These are phyloP conservation scores for Drosophila siamana DNA, from an alignment of 2,888 invertebrate genomes.

Conservation along the genomic window DNA sequence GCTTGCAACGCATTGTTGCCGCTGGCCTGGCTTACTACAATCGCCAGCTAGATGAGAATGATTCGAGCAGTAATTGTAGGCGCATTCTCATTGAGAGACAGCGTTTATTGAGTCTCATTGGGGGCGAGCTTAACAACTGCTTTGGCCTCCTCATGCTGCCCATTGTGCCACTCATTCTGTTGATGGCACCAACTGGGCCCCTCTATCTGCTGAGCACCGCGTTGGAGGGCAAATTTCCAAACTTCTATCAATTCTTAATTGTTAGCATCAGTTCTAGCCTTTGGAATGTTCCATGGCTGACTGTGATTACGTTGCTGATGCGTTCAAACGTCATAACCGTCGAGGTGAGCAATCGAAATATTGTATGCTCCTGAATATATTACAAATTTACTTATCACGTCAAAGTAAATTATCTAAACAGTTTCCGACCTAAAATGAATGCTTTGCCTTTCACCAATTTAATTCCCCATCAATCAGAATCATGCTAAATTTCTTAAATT, in stretches of 20 bases:
- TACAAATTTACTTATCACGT: too few relatives aligned
- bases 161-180: constrained; percentile 54
- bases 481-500: neutral
- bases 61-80: neutral
- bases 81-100: constrained; percentile 7
- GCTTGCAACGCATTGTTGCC: constrained; percentile 55
- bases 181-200: constrained; percentile 57
- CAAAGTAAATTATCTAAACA: too few relatives aligned
- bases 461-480: neutral
- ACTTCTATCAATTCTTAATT: neutral
- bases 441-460: neutral
- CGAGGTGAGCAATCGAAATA: constrained; percentile 73
- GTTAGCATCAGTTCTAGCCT: constrained; percentile 13
- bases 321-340: constrained; percentile 48
- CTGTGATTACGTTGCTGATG: constrained; percentile 51
- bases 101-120: neutral
- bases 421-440: neutral
- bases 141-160: constrained; percentile 61
- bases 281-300: constrained; percentile 63
- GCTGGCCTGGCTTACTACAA: constrained; percentile 44
- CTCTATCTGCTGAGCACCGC: constrained; percentile 63
- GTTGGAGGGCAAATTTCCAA: constrained; percentile 19
- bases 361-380: too few relatives aligned
- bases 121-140: constrained; percentile 45
- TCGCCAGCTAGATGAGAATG: constrained; percentile 5